Evolutionary conservation across 2,888 invertebrate species (phyloP).

Genomic region (Pandemis cinnamomeana): DNA sequence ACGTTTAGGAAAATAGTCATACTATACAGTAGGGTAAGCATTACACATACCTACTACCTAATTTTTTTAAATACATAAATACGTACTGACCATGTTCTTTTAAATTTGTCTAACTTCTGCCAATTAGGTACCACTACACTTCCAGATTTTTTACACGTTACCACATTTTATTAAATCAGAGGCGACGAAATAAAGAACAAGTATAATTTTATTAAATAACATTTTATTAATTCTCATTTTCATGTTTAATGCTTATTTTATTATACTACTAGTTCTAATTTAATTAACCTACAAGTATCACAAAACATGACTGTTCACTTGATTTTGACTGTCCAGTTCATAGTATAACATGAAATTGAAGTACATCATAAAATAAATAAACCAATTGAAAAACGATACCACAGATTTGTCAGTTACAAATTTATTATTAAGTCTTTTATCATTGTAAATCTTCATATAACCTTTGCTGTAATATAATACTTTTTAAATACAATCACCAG

Average conservation of each 20-base stretch:
- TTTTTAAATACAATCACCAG: constrained; percentile 5
- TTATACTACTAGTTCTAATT: constrained; percentile 48
- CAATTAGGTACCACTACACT: neutral
- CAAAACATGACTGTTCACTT: constrained; percentile 73
- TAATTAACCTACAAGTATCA: constrained; percentile 71
- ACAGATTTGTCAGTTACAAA: constrained; percentile 20
- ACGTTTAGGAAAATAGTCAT: too few relatives aligned
- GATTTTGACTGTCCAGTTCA: constrained; percentile 45
- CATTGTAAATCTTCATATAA: constrained; percentile 23
- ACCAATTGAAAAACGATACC: constrained; percentile 15
- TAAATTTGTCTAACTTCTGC: neutral
- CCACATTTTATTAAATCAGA: neutral
- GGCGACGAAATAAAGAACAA: constrained; percentile 39
- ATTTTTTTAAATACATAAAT: too few relatives aligned
- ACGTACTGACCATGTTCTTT: too few relatives aligned
- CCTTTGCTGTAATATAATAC: constrained; percentile 23
- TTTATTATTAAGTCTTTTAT: constrained; percentile 9
- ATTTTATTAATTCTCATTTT: constrained; percentile 67
- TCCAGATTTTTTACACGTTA: neutral
- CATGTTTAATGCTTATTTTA: constrained; percentile 44
- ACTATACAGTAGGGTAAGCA: too few relatives aligned
- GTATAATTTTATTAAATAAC: constrained; percentile 59
- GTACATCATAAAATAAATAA: constrained; percentile 18
- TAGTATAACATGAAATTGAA: constrained; percentile 28
- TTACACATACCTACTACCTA: too few relatives aligned